A percentile compares a stretch with the other conserved stretches of the same genome.
These are phyloP conservation scores for Tortrix viridana DNA, from an alignment of 2,888 invertebrate species.

Conservation along the genomic window DNA sequence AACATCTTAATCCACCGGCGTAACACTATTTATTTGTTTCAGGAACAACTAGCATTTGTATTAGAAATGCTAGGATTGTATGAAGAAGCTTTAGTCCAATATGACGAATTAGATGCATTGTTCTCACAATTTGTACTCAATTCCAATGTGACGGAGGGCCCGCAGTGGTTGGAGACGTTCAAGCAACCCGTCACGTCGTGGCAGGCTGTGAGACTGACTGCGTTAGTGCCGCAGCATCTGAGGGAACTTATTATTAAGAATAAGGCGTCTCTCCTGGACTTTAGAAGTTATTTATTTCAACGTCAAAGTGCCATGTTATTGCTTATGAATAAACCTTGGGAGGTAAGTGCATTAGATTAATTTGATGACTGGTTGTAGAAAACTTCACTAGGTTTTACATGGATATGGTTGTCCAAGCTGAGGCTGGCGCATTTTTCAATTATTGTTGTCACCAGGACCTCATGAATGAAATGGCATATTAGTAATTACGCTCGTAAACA, in stretches of 20 bases:
- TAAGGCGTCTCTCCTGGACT: constrained; percentile 91
- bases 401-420: too few species aligned
- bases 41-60: constrained; percentile 98
- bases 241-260: constrained; percentile 77
- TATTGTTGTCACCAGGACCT: too few species aligned
- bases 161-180: constrained; percentile 93
- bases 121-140: constrained; percentile 98
- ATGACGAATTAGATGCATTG: constrained; percentile 98
- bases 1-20: too few species aligned
- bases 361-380: neutral
- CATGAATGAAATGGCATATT: too few species aligned
- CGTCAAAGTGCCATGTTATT: constrained; percentile 95
- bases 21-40: constrained; percentile 51
- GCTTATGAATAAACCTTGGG: constrained; percentile 90
- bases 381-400: too few species aligned
- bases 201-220: constrained; percentile 90
- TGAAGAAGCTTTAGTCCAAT: constrained; percentile 97
- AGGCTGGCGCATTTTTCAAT: too few species aligned
- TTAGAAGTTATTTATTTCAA: constrained; percentile 96
- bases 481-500: too few species aligned
- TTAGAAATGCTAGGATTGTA: constrained; percentile 96
- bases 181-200: constrained; percentile 91
- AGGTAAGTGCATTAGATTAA: constrained; percentile 80
- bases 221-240: constrained; percentile 83
- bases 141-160: constrained; percentile 94